phyloP scores from a whole-genome alignment of 2,888 invertebrate species.

The Agrochola circellaris region DNA sequence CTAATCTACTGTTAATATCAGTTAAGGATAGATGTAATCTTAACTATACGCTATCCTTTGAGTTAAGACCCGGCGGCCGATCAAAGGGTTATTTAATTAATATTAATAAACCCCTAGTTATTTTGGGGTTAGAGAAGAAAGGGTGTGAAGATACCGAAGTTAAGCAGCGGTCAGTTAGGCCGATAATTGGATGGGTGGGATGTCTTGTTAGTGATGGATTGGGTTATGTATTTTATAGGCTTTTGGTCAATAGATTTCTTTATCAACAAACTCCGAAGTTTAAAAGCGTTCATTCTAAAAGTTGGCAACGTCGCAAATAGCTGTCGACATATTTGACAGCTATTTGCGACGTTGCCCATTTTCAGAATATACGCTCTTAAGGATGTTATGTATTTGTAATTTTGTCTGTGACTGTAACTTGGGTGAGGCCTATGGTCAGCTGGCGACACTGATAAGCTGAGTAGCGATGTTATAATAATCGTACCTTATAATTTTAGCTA shows the following conservation, averaged over 20 bases:
- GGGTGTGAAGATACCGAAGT: conserved; percentile 15
- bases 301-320: too few relatives aligned
- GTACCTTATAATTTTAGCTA: too few relatives aligned
- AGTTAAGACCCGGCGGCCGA: conserved; percentile 46
- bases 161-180: conserved; percentile 24
- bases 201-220: conserved; percentile 23
- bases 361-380: too few relatives aligned
- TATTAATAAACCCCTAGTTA: conserved; percentile 58
- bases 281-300: too few relatives aligned
- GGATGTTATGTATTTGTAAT: not conserved
- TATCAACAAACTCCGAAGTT: not conserved
- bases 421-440: not conserved
- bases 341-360: too few relatives aligned
- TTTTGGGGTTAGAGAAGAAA: conserved; percentile 38
- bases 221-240: not conserved
- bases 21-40: conserved; percentile 62
- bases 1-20: conserved; percentile 66
- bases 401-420: not conserved
- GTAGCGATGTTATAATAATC: not conserved
- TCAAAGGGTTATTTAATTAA: conserved; percentile 64
- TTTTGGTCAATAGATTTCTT: not conserved
- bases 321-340: too few relatives aligned
- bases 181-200: conserved; percentile 28
- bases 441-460: not conserved
- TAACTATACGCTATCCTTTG: conserved; percentile 61